These are phyloP conservation scores for Menidia menidia DNA, from an alignment of 2,797 vertebrate species.

Conservation along the genomic window DNA sequence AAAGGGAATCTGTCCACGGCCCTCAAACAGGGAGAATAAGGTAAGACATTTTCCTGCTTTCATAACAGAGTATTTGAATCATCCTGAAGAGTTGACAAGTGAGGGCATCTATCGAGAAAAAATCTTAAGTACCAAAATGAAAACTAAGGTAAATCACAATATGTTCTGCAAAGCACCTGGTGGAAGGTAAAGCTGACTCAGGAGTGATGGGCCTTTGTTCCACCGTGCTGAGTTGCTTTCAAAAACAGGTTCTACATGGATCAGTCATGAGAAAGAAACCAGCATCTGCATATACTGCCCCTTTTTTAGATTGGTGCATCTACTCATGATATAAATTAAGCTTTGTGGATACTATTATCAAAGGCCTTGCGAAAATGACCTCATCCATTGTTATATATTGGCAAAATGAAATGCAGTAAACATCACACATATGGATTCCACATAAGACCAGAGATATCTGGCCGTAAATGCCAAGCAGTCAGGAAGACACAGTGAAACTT, in stretches of 20 bases:
- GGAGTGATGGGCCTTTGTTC: neutral
- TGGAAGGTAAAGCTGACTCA: constrained; percentile 5
- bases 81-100: neutral
- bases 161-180: neutral
- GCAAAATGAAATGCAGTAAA: neutral
- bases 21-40: neutral
- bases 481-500: neutral
- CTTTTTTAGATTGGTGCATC: neutral
- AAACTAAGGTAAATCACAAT: neutral
- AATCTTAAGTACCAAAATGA: neutral
- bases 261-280: constrained; percentile 11
- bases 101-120: neutral
- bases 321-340: neutral
- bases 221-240: neutral
- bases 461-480: neutral
- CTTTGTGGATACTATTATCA: neutral
- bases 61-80: neutral
- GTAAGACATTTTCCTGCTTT: neutral
- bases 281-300: neutral
- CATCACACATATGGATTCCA: neutral
- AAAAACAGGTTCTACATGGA: constrained; percentile 3
- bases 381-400: too few relatives aligned
- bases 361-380: neutral
- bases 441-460: neutral
- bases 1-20: neutral